phyloP scores from a whole-genome alignment of 2,888 invertebrate genomes.

The Hymenopus coronatus region DNA sequence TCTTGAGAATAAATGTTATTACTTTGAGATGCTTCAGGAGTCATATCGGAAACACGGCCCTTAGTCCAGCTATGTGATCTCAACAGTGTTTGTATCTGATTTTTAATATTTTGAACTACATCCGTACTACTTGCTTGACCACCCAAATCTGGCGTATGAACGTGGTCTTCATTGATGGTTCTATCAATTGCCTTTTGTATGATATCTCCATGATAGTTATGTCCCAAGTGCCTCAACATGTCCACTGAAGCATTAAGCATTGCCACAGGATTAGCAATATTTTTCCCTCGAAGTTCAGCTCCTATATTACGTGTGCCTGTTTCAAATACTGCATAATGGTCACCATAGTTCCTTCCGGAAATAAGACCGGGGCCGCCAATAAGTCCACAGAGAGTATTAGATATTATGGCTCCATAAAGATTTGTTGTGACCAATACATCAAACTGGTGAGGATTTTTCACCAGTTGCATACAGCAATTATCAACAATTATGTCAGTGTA shows the following conservation, averaged over 20 bases:
- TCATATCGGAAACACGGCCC: too few relatives aligned
- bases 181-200: constrained; percentile 74
- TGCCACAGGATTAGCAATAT: constrained; percentile 94
- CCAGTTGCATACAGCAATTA: constrained; percentile 96
- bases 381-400: constrained; percentile 91
- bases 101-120: constrained; percentile 78
- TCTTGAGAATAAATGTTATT: too few relatives aligned
- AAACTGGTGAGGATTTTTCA: constrained; percentile 90
- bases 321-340: constrained; percentile 83
- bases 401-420: constrained; percentile 93
- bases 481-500: constrained; percentile 97
- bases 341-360: constrained; percentile 91
- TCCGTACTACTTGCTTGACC: constrained; percentile 78
- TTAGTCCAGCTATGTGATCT: too few relatives aligned
- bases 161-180: constrained; percentile 72
- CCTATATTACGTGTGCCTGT: constrained; percentile 97
- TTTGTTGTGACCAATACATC: constrained; percentile 98
- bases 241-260: constrained; percentile 94
- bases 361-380: constrained; percentile 94
- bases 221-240: constrained; percentile 87
- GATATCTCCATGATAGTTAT: constrained; percentile 74
- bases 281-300: constrained; percentile 90
- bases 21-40: too few relatives aligned
- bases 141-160: constrained; percentile 55
- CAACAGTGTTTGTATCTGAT: constrained; percentile 54